Percentiles rank a stretch among this genome's conserved stretches.
These are phyloP conservation scores for Saccostrea echinata DNA, from an alignment of 1,140 invertebrate species.

Conservation along the genomic window DNA sequence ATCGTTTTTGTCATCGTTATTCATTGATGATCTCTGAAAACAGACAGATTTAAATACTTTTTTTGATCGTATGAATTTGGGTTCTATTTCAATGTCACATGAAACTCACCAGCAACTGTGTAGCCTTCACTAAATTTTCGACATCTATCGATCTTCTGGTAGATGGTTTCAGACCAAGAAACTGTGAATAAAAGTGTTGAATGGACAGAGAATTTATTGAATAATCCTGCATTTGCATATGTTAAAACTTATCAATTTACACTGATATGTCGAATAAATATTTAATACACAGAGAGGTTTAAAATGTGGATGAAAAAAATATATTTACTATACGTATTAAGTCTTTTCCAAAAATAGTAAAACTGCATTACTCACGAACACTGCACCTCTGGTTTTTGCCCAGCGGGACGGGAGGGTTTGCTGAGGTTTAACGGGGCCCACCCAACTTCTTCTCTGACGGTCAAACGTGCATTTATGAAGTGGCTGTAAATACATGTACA, in stretches of 20 bases:
- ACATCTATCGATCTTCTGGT: background rate
- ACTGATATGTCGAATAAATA: too few species aligned
- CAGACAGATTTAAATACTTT: background rate
- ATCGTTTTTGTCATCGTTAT: background rate
- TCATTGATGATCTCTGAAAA: constrained; percentile 28
- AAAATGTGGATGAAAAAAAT: too few species aligned
- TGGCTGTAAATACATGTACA: background rate
- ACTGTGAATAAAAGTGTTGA: background rate
- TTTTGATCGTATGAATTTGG: background rate
- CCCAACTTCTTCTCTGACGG: background rate
- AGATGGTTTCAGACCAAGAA: background rate
- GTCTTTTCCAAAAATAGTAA: background rate
- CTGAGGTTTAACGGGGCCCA: background rate
- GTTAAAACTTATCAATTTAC: too few species aligned
- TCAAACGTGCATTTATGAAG: constrained; percentile 22
- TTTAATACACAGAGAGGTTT: too few species aligned
- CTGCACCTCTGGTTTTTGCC: background rate
- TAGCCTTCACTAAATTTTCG: constrained; percentile 4
- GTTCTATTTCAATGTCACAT: background rate
- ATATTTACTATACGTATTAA: too few species aligned
- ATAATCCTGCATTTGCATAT: too few species aligned
- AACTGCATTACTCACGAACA: background rate
- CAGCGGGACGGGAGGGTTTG: background rate
- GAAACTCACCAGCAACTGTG: background rate
- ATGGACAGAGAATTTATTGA: too few species aligned